Evolutionary conservation across 2,113 vertebrate genomes (phyloP), one percentile per base, ranked within the genome.

Genomic region (Camelus bactrianus): DNA sequence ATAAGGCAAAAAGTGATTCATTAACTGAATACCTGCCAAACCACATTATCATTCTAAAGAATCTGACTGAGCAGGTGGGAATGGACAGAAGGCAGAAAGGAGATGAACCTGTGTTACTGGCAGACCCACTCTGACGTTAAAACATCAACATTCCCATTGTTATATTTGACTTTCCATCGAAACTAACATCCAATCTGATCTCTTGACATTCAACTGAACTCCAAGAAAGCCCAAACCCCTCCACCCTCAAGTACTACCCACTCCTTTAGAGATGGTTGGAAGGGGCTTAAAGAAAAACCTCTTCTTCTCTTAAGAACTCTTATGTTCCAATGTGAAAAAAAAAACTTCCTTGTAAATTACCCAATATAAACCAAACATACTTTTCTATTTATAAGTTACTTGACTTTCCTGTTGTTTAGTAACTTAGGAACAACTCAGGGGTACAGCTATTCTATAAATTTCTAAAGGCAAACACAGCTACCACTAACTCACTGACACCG

Each of bases 151-250:
- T 94, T 91, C 95, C 96, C 96, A 67, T 20, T 38, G 42, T 8
- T 15, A 4, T 90, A 80, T 94, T 56, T 89, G 93, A 97, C 97
- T 97, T 94, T 64, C 94, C 72, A 64, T 76, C 88, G 95, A 94
- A 95, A 90, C 96, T 48, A 67, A 90, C 64, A 67, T 26, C 42
- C 84, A 76, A 12, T 42, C 60, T 58, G 67, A 62, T 2, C 65
- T n/a, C 75, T 48, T 58, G 56, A 93, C 75, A 76, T 60, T 79
- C 84, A n/a, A 20, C 0, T 90, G 87, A 91, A 76, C 76, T 93
- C 30, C 32, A 7, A 65, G 65, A 35, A 42, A 80, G 58, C n/a
- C 17, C 90, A 94, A 58, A 48, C 7, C 30, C 26, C 38, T 42
- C 38, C 38, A 42, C 38, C 38, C 38, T 42, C 38, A 42, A 26